Evolutionary conservation across 2,113 vertebrate species (phyloP).

Genomic region (Propithecus coquereli): DNA sequence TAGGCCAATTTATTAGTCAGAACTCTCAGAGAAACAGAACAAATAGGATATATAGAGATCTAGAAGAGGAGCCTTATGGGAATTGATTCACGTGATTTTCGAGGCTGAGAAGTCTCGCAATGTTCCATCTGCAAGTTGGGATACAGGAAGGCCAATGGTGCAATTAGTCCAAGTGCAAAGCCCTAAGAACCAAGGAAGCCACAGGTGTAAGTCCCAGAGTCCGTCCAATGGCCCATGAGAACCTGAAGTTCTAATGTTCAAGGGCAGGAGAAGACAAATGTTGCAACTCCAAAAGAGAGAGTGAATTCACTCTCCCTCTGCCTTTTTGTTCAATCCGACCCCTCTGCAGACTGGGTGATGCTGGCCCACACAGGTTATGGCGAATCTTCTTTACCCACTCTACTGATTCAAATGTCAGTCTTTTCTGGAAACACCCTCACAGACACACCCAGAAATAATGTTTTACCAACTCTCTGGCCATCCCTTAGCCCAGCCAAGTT

Average conservation of each 20-base stretch:
- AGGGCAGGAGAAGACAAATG: neutral
- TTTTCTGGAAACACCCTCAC: neutral
- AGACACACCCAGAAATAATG: neutral
- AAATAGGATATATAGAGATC: too few relatives aligned
- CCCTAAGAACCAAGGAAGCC: neutral
- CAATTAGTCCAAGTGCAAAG: neutral
- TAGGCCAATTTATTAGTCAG: neutral
- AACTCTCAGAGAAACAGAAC: neutral
- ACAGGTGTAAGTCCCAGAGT: neutral
- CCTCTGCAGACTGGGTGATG: neutral
- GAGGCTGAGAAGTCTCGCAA: neutral
- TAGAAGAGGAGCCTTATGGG: neutral
- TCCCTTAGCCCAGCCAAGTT: neutral
- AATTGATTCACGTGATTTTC: neutral
- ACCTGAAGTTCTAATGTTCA: neutral
- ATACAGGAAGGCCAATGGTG: neutral
- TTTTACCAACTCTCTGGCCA: neutral
- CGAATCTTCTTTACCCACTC: neutral
- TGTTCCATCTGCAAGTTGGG: neutral
- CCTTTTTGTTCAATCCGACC: neutral
- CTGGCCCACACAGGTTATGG: neutral
- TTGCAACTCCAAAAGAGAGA: neutral
- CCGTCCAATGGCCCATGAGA: fast-evolving
- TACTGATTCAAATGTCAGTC: neutral
- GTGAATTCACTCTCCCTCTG: too few relatives aligned